Percentiles rank a stretch among this genome's conserved stretches.
These are phyloP conservation scores for Chloromyia formosa DNA, from an alignment of 2,888 invertebrate species.

Conservation along the genomic window DNA sequence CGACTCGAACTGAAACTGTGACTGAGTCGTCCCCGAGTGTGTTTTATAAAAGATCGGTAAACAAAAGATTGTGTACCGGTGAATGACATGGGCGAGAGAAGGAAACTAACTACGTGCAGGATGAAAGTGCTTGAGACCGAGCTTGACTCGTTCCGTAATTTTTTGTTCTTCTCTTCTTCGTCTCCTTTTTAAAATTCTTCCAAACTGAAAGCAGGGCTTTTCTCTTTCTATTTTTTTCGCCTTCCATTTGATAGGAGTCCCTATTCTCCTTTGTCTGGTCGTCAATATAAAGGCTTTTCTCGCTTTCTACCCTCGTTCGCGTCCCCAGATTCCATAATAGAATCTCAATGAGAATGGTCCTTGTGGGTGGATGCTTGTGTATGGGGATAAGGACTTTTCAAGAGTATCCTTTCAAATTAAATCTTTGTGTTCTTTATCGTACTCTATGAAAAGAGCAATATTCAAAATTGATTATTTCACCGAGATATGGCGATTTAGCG, in stretches of 20 bases:
- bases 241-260: constrained; percentile 27
- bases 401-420: constrained; percentile 41
- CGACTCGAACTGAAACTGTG: constrained; percentile 19
- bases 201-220: constrained; percentile 34
- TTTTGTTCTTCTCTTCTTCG: background rate
- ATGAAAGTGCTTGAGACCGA: constrained; percentile 41
- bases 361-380: constrained; percentile 34
- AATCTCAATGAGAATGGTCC: constrained; percentile 41
- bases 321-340: constrained; percentile 24
- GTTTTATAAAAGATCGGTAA: constrained; percentile 38
- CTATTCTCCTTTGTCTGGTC: constrained; percentile 43
- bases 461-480: constrained; percentile 42
- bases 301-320: background rate
- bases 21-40: constrained; percentile 30
- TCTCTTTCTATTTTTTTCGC: background rate
- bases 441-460: constrained; percentile 37
- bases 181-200: constrained; percentile 22
- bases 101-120: constrained; percentile 39
- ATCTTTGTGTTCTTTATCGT: constrained; percentile 16
- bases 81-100: constrained; percentile 39
- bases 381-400: constrained; percentile 29
- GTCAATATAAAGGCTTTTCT: constrained; percentile 30
- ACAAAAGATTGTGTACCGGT: constrained; percentile 42
- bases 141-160: constrained; percentile 29
- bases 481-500: constrained; percentile 32